These are phyloP conservation scores for Porites cylindrica DNA, from an alignment of 92 coral and sea anemone genomes.

Conservation along the genomic window DNA sequence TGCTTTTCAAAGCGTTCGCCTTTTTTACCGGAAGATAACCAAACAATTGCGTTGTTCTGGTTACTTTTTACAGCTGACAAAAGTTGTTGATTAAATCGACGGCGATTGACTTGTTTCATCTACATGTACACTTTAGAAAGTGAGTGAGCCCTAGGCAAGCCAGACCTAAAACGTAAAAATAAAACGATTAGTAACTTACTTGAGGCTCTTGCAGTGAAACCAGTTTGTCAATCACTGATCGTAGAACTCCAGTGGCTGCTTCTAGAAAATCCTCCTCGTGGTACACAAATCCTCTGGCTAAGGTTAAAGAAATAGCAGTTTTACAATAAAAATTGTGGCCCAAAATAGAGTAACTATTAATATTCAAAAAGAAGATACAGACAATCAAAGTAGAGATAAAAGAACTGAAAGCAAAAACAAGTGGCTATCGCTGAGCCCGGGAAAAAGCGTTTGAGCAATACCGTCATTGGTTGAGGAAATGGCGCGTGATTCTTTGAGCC, in stretches of 20 bases:
- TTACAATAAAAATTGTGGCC: not conserved
- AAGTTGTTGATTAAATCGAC: too few relatives aligned
- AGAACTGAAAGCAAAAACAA: not conserved
- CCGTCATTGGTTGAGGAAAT: not conserved
- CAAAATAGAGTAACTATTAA: not conserved
- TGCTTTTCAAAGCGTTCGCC: too few relatives aligned
- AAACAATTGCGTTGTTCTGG: too few relatives aligned
- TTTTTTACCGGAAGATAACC: too few relatives aligned
- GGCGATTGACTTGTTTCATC: too few relatives aligned
- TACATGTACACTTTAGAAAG: too few relatives aligned
- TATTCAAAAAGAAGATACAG: not conserved
- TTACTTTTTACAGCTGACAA: too few relatives aligned
- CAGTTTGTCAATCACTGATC: slow-evolving; percentile 93
- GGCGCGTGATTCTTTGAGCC: not conserved
- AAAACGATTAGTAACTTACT: slow-evolving; percentile 49
- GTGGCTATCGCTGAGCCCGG: not conserved
- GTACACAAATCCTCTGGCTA: slow-evolving; percentile 34
- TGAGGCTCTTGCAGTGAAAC: slow-evolving; percentile 66
- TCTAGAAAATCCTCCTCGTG: slow-evolving; percentile 88
- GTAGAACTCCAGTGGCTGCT: slow-evolving; percentile 89
- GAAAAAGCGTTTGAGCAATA: not conserved
- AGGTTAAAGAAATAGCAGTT: not conserved
- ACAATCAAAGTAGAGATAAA: not conserved
- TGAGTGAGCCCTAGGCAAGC: too few relatives aligned
- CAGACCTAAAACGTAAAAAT: too few relatives aligned